Base-by-base conservation (phyloP, 1,140 invertebrate species). In the Penaeus vannamei region DNA sequence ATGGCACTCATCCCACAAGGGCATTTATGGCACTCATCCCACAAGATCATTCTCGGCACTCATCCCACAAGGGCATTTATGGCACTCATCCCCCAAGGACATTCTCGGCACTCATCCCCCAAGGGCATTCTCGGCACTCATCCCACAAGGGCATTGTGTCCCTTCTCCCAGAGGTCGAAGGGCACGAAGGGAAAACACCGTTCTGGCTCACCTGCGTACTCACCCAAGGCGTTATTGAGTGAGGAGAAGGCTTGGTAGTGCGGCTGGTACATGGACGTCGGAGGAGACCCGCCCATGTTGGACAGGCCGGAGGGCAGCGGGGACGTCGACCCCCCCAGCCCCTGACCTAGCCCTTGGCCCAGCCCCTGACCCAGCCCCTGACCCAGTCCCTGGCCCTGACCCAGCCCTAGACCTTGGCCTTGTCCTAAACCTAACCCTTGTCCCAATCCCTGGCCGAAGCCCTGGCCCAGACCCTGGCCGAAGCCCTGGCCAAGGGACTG, bases 221-320 rank as follows among this genome's bases (percentile, higher is more conserved):
- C 90, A 59, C 87, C 90, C n/a, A 91, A 79, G 42, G 89, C 85
- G 23, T 84, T 86, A 62, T 91, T 91, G 83, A 91, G 87, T 20
- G 90, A 91, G 66, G 61, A 86, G 87, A 91, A 91, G 66, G 90
- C 26, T 29, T 83, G 86, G 85, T 91, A 91, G 36, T 89, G 90
- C 0, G 77, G 84, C 79, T 91, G 90, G 59, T 91, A 91, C 90
- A 91, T 91, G 26, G 84, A 88, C 0, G 86, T 86, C 53, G 87
- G 84, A 3, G 85, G 81, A 14, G 79, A 46, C 19, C 85, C 72
- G 46, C 86, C 86, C 85, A 91, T 88, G 32, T 85, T 86, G 3
- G 84, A 81, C 69, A 91, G n/a, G 3, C 90, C 90, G 1, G 87
- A 86, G 0, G 84, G 85, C 42, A 91, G 66, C 66, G 90, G 90